Evolutionary conservation across 2,888 invertebrate genomes (phyloP).

Genomic region (Macrostomum cliftonense): DNA sequence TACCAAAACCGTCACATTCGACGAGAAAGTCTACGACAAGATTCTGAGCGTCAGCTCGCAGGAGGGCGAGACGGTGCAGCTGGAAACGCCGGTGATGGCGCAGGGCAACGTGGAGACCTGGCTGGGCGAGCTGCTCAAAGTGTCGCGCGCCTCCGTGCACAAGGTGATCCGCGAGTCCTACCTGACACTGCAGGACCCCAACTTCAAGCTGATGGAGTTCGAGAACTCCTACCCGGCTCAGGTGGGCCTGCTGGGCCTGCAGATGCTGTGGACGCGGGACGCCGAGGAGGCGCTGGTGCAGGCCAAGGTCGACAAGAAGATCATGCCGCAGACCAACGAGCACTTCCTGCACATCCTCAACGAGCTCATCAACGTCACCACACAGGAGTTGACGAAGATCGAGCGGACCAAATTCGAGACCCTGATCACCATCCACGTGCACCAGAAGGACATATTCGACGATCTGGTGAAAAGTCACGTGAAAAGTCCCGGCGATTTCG

Average conservation of each 20-base stretch:
- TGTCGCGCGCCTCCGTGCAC: constrained; percentile 70
- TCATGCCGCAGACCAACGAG: constrained; percentile 83
- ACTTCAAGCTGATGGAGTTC: constrained; percentile 65
- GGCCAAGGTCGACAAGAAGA: constrained; percentile 74
- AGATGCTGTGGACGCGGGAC: constrained; percentile 91
- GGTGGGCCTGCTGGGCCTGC: constrained; percentile 71
- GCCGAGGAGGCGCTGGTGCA: constrained; percentile 70
- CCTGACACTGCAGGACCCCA: constrained; percentile 60
- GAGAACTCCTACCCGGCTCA: constrained; percentile 84
- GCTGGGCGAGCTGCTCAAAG: constrained; percentile 68
- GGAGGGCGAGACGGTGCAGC: constrained; percentile 60
- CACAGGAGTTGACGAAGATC: constrained; percentile 67
- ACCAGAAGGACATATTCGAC: constrained; percentile 89
- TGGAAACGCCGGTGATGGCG: constrained; percentile 59
- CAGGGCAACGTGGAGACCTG: constrained; percentile 62
- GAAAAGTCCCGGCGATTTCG: constrained; percentile 72
- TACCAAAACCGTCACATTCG: constrained; percentile 68
- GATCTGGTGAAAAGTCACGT: constrained; percentile 70
- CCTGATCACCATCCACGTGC: constrained; percentile 84
- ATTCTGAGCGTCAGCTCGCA: constrained; percentile 78
- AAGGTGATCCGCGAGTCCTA: constrained; percentile 68
- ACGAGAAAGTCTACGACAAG: constrained; percentile 85
- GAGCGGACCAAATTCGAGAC: constrained; percentile 88
- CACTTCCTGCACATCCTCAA: constrained; percentile 76
- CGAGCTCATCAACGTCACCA: constrained; percentile 80